phyloP scores from a whole-genome alignment of 2,113 vertebrate genomes.

The Zootoca vivipara region DNA sequence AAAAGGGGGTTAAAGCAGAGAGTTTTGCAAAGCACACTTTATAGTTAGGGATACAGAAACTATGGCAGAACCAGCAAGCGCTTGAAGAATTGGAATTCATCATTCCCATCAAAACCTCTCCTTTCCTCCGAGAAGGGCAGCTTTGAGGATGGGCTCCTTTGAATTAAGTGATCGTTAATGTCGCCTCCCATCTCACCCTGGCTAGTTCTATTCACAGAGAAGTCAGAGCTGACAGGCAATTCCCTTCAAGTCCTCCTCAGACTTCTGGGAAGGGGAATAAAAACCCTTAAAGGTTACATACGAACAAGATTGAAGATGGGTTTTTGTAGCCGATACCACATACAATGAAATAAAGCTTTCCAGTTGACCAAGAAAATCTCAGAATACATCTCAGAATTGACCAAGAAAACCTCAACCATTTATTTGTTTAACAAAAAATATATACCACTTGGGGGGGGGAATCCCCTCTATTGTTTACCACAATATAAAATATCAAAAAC shows the following conservation, averaged over 20 bases:
- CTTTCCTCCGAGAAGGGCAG: background rate
- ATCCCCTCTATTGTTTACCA: too few relatives aligned
- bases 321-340: background rate
- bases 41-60: background rate
- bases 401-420: background rate
- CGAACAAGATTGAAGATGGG: background rate
- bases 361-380: background rate
- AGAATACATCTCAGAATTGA: too few relatives aligned
- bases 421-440: too few relatives aligned
- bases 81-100: background rate
- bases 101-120: background rate
- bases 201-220: background rate
- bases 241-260: background rate
- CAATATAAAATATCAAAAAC: too few relatives aligned
- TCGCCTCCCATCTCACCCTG: background rate
- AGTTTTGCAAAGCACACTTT: background rate
- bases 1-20: background rate
- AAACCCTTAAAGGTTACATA: background rate
- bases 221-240: slow-evolving; percentile 12
- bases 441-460: too few relatives aligned
- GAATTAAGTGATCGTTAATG: background rate
- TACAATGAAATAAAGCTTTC: background rate
- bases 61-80: background rate
- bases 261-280: background rate
- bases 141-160: background rate